Conservation (phyloP, 2,113 vertebrate genomes). For the Strigops habroptila region DNA sequence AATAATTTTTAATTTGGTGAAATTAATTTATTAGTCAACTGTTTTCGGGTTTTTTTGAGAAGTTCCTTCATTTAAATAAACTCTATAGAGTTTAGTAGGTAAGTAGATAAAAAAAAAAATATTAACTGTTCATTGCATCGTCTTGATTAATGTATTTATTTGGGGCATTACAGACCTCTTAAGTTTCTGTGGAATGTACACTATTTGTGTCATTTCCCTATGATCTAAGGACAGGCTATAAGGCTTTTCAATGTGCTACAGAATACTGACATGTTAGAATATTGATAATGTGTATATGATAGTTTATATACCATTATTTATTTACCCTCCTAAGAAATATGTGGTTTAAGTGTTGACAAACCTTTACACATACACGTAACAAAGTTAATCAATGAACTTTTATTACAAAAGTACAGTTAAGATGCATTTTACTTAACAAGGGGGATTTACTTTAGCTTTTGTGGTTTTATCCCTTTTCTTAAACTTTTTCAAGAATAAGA, state of each 20-base stretch:
- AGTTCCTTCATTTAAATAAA: not conserved
- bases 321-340: not conserved
- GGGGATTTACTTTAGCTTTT: not conserved
- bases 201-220: not conserved
- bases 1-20: not conserved
- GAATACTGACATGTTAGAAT: not conserved
- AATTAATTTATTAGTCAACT: not conserved
- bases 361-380: not conserved
- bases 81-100: not conserved
- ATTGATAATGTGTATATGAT: not conserved
- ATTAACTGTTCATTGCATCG: not conserved
- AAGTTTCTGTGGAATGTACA: not conserved
- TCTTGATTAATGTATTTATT: not conserved
- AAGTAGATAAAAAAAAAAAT: not conserved
- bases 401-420: not conserved
- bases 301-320: not conserved
- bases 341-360: not conserved
- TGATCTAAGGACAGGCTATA: not conserved
- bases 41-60: not conserved
- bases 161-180: not conserved
- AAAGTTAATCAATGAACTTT: not conserved
- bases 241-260: not conserved
- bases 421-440: not conserved
- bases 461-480: not conserved
- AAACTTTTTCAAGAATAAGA: not conserved